Conservation (phyloP, 2,113 vertebrate species). For the Ptyas mucosa region DNA sequence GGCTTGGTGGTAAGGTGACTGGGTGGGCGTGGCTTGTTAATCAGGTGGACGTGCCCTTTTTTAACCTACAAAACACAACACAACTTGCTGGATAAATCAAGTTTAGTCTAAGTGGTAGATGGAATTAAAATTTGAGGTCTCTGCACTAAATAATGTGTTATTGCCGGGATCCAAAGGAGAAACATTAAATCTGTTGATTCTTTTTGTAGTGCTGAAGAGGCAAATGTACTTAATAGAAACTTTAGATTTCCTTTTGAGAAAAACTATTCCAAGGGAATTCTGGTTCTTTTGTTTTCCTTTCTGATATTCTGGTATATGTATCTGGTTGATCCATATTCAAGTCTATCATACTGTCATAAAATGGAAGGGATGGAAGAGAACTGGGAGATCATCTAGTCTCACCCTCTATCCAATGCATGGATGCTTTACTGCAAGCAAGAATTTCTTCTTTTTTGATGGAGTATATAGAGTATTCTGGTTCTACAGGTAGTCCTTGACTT, state of each 20-base stretch:
- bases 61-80: too few relatives aligned
- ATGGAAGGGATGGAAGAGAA: not conserved
- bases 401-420: not conserved
- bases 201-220: not conserved
- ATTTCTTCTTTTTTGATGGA: not conserved
- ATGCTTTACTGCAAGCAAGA: not conserved
- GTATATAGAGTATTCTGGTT: not conserved
- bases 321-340: not conserved
- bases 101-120: not conserved
- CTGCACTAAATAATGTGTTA: not conserved
- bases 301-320: not conserved
- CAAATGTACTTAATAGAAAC: not conserved
- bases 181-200: not conserved
- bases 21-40: too few relatives aligned
- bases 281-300: not conserved
- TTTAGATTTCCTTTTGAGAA: not conserved
- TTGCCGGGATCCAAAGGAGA: not conserved
- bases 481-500: too few relatives aligned
- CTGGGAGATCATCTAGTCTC: not conserved
- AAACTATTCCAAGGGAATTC: not conserved
- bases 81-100: not conserved
- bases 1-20: too few relatives aligned
- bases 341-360: not conserved
- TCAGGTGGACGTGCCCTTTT: too few relatives aligned
- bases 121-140: not conserved